phyloP scores from a whole-genome alignment of 23 tunicate genomes.

The Clavelina lepadiformis region DNA sequence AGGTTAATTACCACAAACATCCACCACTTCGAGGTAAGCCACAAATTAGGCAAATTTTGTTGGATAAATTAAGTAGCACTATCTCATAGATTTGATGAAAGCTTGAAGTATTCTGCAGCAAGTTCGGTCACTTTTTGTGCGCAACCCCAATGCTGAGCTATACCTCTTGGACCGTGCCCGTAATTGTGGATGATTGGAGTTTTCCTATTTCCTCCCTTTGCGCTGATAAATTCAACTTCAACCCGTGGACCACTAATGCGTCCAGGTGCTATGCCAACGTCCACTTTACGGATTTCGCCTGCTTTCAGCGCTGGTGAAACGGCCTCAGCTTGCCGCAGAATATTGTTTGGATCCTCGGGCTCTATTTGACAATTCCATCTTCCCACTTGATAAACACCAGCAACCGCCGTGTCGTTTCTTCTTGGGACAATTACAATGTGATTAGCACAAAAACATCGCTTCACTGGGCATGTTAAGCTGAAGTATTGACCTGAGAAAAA shows the following conservation, averaged over 20 bases:
- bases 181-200: slow-evolving; percentile 71
- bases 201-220: neutral
- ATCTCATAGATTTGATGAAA: no score
- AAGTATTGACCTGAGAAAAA: slow-evolving; percentile 47
- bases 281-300: slow-evolving; percentile 24
- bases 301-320: slow-evolving; percentile 19
- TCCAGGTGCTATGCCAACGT: slow-evolving; percentile 60
- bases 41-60: no score
- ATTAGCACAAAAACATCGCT: neutral
- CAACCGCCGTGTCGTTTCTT: slow-evolving; percentile 29
- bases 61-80: no score
- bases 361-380: slow-evolving; percentile 30
- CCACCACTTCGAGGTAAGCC: no score
- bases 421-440: slow-evolving; percentile 47
- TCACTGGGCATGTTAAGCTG: slow-evolving; percentile 2
- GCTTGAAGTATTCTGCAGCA: no score
- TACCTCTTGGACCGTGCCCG: slow-evolving; percentile 66
- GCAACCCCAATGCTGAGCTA: slow-evolving; percentile 75
- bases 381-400: slow-evolving; percentile 48
- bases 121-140: slow-evolving; percentile 31
- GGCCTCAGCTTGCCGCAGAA: slow-evolving; percentile 32
- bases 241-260: slow-evolving; percentile 68
- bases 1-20: no score
- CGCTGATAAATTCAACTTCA: slow-evolving; percentile 28
- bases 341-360: slow-evolving; percentile 42